phyloP scores from a whole-genome alignment of 2,888 invertebrate species.

The Drosophila pseudotakahashii region DNA sequence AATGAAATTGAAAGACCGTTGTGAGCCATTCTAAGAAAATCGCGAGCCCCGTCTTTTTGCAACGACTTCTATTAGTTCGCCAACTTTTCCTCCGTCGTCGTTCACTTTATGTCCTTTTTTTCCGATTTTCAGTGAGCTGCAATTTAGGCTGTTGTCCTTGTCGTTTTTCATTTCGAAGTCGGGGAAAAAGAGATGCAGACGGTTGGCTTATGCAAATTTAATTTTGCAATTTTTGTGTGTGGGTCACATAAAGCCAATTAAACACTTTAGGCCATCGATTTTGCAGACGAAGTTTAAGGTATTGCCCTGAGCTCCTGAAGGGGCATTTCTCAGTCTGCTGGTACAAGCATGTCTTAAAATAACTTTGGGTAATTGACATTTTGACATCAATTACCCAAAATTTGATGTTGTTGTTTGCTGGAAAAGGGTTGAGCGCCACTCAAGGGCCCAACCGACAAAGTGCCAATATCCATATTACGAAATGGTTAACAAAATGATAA shows the following conservation, averaged over 20 bases:
- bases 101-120: slow-evolving; percentile 14
- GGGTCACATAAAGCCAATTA: slow-evolving; percentile 64
- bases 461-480: too few species aligned
- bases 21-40: slow-evolving; percentile 29
- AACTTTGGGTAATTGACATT: slow-evolving; percentile 69
- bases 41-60: slow-evolving; percentile 6
- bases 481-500: too few species aligned
- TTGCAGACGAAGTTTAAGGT: slow-evolving; percentile 17
- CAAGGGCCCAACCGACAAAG: too few species aligned
- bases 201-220: slow-evolving; percentile 41
- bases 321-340: too few species aligned
- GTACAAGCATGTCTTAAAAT: slow-evolving; percentile 8
- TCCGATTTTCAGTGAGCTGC: slow-evolving; percentile 9
- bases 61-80: slow-evolving; percentile 17
- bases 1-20: slow-evolving; percentile 65
- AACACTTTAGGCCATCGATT: slow-evolving; percentile 63
- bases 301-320: slow-evolving; percentile 13
- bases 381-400: slow-evolving; percentile 66
- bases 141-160: slow-evolving; percentile 38
- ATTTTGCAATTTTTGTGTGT: slow-evolving; percentile 16
- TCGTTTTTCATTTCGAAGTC: slow-evolving; percentile 45
- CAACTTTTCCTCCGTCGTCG: not conserved
- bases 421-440: not conserved
- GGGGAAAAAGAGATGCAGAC: not conserved
- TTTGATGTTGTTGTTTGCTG: slow-evolving; percentile 31